Evolutionary conservation across 2,888 invertebrate species (phyloP), one percentile per base, ranked within the genome.

Genomic region (Ctenicera cuprea): DNA sequence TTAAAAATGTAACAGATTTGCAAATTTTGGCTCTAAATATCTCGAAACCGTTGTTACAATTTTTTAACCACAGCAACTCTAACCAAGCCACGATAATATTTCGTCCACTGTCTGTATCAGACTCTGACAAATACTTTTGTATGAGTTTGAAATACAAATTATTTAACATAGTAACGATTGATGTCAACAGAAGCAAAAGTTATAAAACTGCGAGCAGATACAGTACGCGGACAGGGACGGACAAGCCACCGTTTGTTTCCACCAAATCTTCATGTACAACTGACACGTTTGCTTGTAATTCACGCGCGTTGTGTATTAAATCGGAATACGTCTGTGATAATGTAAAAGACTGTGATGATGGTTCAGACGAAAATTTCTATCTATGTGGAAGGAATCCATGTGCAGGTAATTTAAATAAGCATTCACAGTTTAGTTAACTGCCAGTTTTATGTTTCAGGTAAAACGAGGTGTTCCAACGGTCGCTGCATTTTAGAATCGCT

Each of bases 331-430:
- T 62, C n/a, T 62, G 62, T 43, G 62, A 62, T 41, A 22, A 20
- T 26, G 22, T 62, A 22, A 43, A 43, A 43, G 62, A 62, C n/a
- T 62, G 62, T 26, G 12, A 14, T 22, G 62, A 62, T 62, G 62
- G 62, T n/a, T 62, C 62, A 20, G 62, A 62, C 22, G 62, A 62
- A 41, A 8, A 22, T 62, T n/a, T 14, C 3, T 8, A 22, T 14
- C 1, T 62, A 22, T 62, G 62, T 62, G 62, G 62, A 2, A 3
- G 7, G 5, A 9, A 22, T 14, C 43, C 22, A 0, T 62, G 62
- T 22, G 8, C 0, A 43, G 62, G 62, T 62, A 61, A 1, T 5
- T 45, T 22, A 0, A 2, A 12, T 52, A n/a, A n/a, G n/a, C 3
- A 54, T 54, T 8, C 14, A 8, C n/a, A 16, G 4, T 54, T n/a